These are phyloP conservation scores for Hypomecis atomaria DNA, from an alignment of 2,888 invertebrate species.

Conservation along the genomic window DNA sequence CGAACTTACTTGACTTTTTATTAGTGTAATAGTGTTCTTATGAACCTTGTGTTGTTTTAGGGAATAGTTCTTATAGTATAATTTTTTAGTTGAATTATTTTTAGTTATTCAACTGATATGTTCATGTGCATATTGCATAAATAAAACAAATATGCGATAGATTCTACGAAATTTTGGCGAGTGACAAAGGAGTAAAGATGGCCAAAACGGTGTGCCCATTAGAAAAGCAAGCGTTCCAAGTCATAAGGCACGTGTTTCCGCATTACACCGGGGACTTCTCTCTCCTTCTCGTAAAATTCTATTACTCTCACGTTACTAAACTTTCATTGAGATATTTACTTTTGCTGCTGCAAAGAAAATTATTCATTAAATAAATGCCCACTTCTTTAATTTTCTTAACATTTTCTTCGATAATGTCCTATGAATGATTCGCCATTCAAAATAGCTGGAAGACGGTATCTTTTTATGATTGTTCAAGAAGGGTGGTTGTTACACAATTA, in stretches of 20 bases:
- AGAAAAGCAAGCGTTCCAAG: conserved; percentile 20
- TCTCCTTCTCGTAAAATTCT: conserved; percentile 27
- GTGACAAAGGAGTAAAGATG: conserved; percentile 2
- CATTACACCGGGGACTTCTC: conserved; percentile 24
- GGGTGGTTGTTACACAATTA: conserved; percentile 12
- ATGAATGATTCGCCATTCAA: conserved; percentile 13
- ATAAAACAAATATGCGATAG: not conserved
- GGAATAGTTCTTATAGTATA: not conserved
- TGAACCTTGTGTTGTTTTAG: too few species aligned
- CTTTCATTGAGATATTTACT: conserved; percentile 19
- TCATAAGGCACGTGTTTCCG: conserved; percentile 27
- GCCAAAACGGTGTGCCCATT: conserved; percentile 19
- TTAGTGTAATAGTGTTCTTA: too few species aligned
- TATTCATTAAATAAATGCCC: not conserved
- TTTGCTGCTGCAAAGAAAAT: not conserved
- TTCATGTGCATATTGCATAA: not conserved
- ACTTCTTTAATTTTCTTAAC: not conserved
- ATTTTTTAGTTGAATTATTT: not conserved
- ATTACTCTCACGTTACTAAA: conserved; percentile 24
- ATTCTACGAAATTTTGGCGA: not conserved
- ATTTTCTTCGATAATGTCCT: not conserved
- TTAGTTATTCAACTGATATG: too few species aligned
- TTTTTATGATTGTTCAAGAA: conserved; percentile 6
- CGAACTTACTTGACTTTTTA: not conserved
- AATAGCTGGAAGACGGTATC: not conserved